Conservation (phyloP, 1,140 invertebrate species). For the Polypedilum pembai region DNA sequence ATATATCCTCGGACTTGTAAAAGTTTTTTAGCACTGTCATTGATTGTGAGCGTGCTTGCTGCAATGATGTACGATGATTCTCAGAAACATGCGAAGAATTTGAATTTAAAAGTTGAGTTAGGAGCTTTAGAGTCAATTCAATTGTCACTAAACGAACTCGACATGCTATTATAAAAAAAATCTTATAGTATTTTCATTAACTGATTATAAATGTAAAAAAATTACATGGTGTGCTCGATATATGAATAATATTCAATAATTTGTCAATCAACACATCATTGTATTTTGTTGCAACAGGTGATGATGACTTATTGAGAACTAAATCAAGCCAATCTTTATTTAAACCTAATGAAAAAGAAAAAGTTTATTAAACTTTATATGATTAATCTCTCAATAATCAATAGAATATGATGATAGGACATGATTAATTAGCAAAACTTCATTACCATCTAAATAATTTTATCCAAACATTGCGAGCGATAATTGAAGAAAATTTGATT, state of each 20-base stretch:
- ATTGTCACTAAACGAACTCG: slow-evolving; percentile 87
- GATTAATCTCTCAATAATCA: too few species aligned
- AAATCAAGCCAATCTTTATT: slow-evolving; percentile 63
- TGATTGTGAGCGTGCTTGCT: slow-evolving; percentile 72
- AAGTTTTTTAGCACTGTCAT: slow-evolving; percentile 82
- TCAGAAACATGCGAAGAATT: slow-evolving; percentile 45
- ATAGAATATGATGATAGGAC: too few species aligned
- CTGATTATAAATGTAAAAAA: slow-evolving; percentile 31
- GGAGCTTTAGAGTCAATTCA: slow-evolving; percentile 74
- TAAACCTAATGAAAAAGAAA: slow-evolving; percentile 52
- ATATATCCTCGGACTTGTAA: slow-evolving; percentile 97
- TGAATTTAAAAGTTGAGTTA: slow-evolving; percentile 53
- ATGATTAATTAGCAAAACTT: slow-evolving; percentile 25
- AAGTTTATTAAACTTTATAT: slow-evolving; percentile 21
- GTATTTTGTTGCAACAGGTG: slow-evolving; percentile 46
- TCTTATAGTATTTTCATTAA: slow-evolving; percentile 28
- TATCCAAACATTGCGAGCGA: slow-evolving; percentile 30
- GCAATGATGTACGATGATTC: slow-evolving; percentile 47
- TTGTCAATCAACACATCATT: slow-evolving; percentile 70
- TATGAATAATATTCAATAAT: slow-evolving; percentile 68
- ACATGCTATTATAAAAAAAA: slow-evolving; percentile 45
- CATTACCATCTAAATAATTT: slow-evolving; percentile 34
- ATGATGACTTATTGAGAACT: slow-evolving; percentile 47
- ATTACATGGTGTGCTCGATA: slow-evolving; percentile 73
- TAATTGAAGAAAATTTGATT: slow-evolving; percentile 35